Percentiles rank a stretch among this genome's conserved stretches.
These are phyloP conservation scores for Castor canadensis DNA, from an alignment of 2,113 vertebrate genomes.

Conservation along the genomic window DNA sequence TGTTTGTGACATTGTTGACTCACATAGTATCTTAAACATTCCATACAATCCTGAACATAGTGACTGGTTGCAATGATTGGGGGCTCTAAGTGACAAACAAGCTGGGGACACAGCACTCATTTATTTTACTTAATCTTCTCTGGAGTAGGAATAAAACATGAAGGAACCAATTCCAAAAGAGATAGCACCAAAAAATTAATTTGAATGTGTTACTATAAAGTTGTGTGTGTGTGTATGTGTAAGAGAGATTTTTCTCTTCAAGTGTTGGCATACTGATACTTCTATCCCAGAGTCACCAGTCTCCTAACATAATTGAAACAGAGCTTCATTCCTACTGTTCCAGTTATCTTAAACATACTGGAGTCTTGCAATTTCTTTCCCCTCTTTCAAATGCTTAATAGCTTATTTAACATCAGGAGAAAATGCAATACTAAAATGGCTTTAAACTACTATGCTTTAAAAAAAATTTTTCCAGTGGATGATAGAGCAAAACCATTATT, in stretches of 20 bases:
- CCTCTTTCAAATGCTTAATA: background rate
- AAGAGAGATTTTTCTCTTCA: background rate
- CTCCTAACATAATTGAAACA: background rate
- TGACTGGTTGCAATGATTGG: background rate
- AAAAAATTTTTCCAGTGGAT: background rate
- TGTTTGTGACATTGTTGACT: background rate
- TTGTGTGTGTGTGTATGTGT: background rate
- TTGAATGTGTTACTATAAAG: background rate
- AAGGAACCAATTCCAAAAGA: background rate
- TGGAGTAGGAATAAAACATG: background rate
- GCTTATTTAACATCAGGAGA: background rate
- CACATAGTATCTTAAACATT: background rate
- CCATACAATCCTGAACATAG: background rate
- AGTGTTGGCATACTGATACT: background rate
- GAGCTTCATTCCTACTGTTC: background rate
- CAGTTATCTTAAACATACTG: background rate
- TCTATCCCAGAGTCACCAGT: background rate
- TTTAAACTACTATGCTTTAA: background rate
- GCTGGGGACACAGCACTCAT: background rate
- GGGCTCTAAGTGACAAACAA: background rate
- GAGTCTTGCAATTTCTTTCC: background rate
- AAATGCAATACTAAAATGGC: background rate
- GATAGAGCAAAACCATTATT: background rate
- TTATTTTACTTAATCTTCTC: constrained; percentile 23
- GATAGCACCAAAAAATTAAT: background rate